These are phyloP conservation scores for Helleia helle DNA, from an alignment of 2,888 invertebrate genomes.

Conservation along the genomic window DNA sequence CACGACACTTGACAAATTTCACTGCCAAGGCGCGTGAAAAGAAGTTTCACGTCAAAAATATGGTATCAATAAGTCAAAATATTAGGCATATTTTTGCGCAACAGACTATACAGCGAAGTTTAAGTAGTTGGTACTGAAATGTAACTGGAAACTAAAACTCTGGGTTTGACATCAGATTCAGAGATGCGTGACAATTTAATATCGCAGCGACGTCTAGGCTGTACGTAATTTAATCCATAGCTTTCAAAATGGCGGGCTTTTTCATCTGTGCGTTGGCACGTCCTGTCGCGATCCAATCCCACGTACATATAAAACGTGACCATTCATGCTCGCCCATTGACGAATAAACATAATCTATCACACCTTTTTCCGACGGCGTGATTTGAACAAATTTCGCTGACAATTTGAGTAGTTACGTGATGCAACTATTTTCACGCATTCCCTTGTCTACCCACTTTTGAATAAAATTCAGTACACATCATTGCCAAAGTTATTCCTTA, in stretches of 20 bases:
- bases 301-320: conserved; percentile 56
- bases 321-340: conserved; percentile 40
- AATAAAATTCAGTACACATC: too few relatives aligned
- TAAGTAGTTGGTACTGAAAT: not conserved
- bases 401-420: conserved; percentile 30
- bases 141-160: not conserved
- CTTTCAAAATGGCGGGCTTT: conserved; percentile 34
- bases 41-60: too few relatives aligned
- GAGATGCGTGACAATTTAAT: conserved; percentile 25
- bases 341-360: conserved; percentile 50
- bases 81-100: not conserved
- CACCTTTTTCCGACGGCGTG: conserved; percentile 27
- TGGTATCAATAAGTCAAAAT: too few relatives aligned
- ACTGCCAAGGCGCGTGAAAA: too few relatives aligned
- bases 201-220: conserved; percentile 35
- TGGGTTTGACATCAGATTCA: not conserved
- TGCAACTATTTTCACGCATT: too few relatives aligned
- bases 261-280: conserved; percentile 49
- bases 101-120: not conserved
- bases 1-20: too few relatives aligned
- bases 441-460: too few relatives aligned
- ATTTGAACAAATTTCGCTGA: conserved; percentile 32
- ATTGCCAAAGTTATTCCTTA: too few relatives aligned
- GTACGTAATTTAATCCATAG: conserved; percentile 40
- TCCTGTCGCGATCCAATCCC: conserved; percentile 41